Conservation (phyloP, 2,113 vertebrate species). For the Accipiter cooperii region DNA sequence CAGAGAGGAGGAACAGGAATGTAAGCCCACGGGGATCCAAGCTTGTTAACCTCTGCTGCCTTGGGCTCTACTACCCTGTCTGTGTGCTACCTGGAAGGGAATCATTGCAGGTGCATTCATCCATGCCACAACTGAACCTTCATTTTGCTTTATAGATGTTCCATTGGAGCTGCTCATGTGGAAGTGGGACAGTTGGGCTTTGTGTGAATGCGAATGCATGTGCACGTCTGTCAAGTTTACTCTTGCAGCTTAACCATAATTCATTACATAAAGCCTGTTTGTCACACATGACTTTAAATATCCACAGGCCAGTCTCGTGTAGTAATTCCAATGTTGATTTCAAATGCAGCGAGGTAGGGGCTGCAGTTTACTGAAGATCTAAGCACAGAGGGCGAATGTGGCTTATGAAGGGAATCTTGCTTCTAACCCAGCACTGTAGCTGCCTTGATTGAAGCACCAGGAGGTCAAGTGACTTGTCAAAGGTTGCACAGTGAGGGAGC, state of each 20-base stretch:
- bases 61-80: background rate
- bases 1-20: background rate
- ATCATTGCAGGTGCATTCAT: background rate
- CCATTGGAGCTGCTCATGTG: constrained; percentile 18
- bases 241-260: background rate
- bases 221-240: background rate
- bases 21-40: background rate
- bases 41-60: background rate
- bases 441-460: background rate
- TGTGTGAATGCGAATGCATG: background rate
- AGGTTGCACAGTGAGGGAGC: constrained; percentile 24
- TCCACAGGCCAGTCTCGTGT: background rate
- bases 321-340: background rate
- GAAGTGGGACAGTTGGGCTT: constrained; percentile 33
- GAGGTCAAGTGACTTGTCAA: constrained; percentile 17
- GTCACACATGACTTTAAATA: constrained; percentile 18
- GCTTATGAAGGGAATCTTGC: background rate
- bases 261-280: constrained; percentile 50
- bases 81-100: background rate
- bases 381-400: background rate
- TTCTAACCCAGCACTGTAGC: background rate
- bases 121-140: background rate
- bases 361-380: background rate
- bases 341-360: background rate
- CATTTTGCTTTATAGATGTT: background rate